Percentiles rank a stretch among this genome's conserved stretches.
phyloP scores from a whole-genome alignment of 2,113 vertebrate species.

The Scortum barcoo region DNA sequence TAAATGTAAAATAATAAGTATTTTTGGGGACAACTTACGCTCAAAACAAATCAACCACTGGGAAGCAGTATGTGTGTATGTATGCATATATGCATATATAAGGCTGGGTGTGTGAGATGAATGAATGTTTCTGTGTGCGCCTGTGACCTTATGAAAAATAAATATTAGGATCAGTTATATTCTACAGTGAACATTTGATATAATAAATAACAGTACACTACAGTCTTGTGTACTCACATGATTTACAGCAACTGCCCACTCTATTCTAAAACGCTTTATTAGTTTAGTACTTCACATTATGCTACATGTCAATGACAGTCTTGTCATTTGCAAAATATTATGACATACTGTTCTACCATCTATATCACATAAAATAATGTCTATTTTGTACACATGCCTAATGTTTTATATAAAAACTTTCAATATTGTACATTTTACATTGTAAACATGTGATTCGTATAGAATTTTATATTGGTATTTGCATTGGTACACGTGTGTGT shows the following conservation, averaged over 20 bases:
- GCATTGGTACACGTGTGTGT: background rate
- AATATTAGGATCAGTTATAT: background rate
- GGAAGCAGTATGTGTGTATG: background rate
- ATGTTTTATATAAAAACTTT: background rate
- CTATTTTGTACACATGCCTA: background rate
- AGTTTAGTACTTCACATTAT: background rate
- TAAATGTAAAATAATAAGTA: constrained; percentile 15
- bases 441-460: constrained; percentile 1
- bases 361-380: background rate
- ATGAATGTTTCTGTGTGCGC: background rate
- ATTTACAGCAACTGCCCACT: background rate
- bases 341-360: background rate
- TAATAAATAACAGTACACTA: background rate
- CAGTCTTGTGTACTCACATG: background rate
- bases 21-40: background rate
- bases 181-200: background rate
- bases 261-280: background rate
- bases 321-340: background rate
- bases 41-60: background rate
- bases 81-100: background rate
- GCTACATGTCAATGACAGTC: background rate
- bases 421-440: background rate
- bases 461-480: background rate
- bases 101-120: constrained; percentile 3
- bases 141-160: background rate